Conservation (phyloP, 2,113 vertebrate species). For the Phaethornis superciliosus region DNA sequence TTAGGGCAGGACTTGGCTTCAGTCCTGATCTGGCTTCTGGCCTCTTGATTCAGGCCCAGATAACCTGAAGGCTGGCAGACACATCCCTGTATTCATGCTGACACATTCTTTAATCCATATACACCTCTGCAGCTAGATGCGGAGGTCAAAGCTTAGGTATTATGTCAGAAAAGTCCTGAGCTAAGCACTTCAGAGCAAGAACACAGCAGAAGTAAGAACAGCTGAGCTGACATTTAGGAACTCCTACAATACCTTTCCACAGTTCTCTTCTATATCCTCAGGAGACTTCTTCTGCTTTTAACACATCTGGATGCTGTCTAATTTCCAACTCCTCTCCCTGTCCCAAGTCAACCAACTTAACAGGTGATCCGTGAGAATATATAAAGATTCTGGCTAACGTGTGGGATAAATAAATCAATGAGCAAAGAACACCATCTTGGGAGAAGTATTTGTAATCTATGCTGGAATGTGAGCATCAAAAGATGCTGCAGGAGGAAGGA, state of each 20-base stretch:
- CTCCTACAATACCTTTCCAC: constrained; percentile 5
- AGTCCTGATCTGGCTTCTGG: background rate
- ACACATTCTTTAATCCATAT: background rate
- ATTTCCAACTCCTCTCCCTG: background rate
- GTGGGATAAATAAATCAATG: constrained; percentile 25
- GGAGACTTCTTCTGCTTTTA: background rate
- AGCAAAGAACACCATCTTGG: background rate
- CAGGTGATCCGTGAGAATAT: constrained; percentile 4
- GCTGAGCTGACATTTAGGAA: constrained; percentile 28
- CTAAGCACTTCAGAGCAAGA: background rate
- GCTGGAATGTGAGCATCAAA: constrained; percentile 1
- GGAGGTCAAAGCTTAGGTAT: background rate
- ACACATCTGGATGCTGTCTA: constrained; percentile 4
- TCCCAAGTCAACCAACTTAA: background rate
- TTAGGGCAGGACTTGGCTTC: background rate
- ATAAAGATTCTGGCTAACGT: background rate
- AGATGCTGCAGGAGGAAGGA: constrained; percentile 30
- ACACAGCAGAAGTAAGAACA: background rate
- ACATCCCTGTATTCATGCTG: background rate
- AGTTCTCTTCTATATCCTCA: constrained; percentile 1
- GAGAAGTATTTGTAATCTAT: background rate
- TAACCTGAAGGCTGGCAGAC: background rate
- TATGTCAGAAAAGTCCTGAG: background rate
- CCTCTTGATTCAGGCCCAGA: background rate
- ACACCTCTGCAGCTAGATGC: background rate